Evolutionary conservation across 1,140 invertebrate genomes (phyloP).

Genomic region (Cotesia chilonis): DNA sequence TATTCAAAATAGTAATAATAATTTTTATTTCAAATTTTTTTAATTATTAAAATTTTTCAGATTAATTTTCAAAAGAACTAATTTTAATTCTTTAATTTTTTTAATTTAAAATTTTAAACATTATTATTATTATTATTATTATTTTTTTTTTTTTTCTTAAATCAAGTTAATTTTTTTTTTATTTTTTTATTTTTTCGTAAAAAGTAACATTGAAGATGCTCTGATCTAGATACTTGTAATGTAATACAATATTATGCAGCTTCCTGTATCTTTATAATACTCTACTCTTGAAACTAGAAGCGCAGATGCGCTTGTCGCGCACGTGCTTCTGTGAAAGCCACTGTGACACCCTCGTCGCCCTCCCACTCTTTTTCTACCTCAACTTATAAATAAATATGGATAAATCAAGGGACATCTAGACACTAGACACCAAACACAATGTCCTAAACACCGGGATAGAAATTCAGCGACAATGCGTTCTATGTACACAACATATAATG

Average conservation of each 20-base stretch:
- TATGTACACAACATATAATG: background rate
- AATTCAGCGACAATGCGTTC: constrained; percentile 26
- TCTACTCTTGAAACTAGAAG: background rate
- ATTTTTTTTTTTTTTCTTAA: too few species aligned
- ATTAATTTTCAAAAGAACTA: too few species aligned
- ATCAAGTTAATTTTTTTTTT: too few species aligned
- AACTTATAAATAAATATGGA: background rate
- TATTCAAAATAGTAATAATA: too few species aligned
- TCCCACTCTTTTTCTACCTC: background rate
- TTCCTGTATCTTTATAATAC: constrained; percentile 20
- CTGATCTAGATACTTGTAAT: too few species aligned
- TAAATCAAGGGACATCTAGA: background rate
- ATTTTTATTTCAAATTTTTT: too few species aligned
- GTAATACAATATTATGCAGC: constrained; percentile 12
- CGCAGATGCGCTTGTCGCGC: constrained; percentile 23
- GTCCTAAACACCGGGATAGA: background rate
- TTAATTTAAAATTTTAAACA: too few species aligned
- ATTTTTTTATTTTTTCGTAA: too few species aligned
- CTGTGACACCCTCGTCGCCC: constrained; percentile 17
- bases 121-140: too few species aligned
- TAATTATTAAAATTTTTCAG: too few species aligned
- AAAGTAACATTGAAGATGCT: too few species aligned
- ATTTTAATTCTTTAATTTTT: too few species aligned
- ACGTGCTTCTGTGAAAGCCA: constrained; percentile 25
- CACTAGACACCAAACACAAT: constrained; percentile 1